Conservation (phyloP, 2,113 vertebrate species). For the Eulacestoma nigropectus region DNA sequence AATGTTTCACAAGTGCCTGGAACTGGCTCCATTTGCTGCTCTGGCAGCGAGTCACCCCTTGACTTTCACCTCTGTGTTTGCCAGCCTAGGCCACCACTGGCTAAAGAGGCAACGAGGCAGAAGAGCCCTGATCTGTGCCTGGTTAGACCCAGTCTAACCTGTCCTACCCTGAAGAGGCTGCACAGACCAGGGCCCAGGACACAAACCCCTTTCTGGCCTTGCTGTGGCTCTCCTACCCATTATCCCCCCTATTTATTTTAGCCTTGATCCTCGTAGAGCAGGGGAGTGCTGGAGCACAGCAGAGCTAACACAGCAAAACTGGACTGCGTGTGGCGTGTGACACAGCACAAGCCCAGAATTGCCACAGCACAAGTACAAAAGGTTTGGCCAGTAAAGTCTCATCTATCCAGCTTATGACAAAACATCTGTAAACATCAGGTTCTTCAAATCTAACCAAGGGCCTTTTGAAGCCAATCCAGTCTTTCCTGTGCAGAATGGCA, state of each 20-base stretch:
- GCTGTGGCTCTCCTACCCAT: neutral
- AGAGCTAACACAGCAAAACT: neutral
- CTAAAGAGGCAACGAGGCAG: neutral
- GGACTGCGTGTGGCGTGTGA: neutral
- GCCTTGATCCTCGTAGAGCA: neutral
- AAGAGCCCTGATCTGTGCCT: neutral
- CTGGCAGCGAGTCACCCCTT: conserved; percentile 32
- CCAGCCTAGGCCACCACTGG: neutral
- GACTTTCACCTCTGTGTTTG: neutral
- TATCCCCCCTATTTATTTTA: neutral
- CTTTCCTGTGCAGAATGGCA: neutral
- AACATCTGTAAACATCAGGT: neutral
- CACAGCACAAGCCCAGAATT: neutral
- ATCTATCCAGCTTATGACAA: accelerated
- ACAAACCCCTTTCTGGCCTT: neutral
- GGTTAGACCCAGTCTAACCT: neutral
- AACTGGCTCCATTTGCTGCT: conserved; percentile 68
- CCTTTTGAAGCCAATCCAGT: neutral
- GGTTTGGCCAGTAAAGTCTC: neutral
- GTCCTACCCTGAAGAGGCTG: neutral
- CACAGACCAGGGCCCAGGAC: neutral
- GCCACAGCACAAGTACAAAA: neutral
- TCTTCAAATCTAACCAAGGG: neutral
- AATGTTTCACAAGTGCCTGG: conserved; percentile 64
- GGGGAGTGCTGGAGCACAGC: neutral